phyloP scores from a whole-genome alignment of 2,113 vertebrate species.

The Neolamprologus sp. region DNA sequence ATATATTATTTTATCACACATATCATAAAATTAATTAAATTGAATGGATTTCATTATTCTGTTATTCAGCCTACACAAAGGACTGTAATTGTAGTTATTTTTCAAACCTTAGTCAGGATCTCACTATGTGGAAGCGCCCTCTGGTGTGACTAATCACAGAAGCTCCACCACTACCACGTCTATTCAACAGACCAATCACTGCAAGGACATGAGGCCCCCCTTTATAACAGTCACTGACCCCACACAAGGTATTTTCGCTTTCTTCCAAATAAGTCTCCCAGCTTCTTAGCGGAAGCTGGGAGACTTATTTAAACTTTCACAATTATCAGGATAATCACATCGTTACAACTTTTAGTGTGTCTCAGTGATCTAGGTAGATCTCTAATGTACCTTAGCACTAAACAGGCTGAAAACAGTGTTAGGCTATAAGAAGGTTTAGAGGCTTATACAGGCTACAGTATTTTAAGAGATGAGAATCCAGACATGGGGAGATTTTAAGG shows the following conservation, averaged over 20 bases:
- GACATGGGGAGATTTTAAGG: not conserved
- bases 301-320: not conserved
- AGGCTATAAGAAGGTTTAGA: not conserved
- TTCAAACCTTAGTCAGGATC: not conserved
- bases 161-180: not conserved
- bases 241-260: not conserved
- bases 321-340: not conserved
- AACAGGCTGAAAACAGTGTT: not conserved
- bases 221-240: not conserved
- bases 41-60: not conserved
- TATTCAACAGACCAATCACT: not conserved
- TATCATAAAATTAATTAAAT: not conserved
- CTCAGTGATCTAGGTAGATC: not conserved
- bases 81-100: not conserved
- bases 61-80: not conserved
- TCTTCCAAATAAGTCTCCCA: not conserved
- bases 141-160: not conserved
- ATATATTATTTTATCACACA: not conserved
- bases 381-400: not conserved
- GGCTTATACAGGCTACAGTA: not conserved
- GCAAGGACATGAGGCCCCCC: not conserved
- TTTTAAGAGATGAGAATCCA: not conserved
- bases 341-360: not conserved
- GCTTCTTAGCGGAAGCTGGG: not conserved
- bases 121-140: not conserved